Evolutionary conservation across 2,888 invertebrate genomes (phyloP), one percentile per base, ranked within the genome.

Genomic region (Heliothis peltigera): DNA sequence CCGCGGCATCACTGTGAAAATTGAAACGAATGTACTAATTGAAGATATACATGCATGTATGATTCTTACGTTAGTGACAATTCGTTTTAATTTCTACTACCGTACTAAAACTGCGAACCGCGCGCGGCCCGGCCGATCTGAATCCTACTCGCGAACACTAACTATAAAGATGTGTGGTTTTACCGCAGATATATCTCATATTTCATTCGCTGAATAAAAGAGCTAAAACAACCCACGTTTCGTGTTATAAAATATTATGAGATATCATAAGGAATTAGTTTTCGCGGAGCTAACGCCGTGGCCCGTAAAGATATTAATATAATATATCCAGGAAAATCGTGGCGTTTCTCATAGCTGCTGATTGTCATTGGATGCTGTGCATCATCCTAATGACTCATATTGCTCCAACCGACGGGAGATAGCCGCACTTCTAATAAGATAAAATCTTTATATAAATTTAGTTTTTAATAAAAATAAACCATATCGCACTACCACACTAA

Each of bases 181-280:
- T 43, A 32, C 51, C 44, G 19, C 46, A 35, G 22, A 19, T 3
- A 52, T 72, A 63, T 51, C 46, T 51, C 0, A 39, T 59, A 69
- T 43, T 52, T 56, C 46, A 25, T 25, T 18, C 17, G n/a, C 43
- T 22, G 22, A 10, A 22, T 15, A 42, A 25, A 15, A 39, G 15
- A 54, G 42, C 32, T 22, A 44, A 19, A 56, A 62, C 2, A 39
- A 56, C 10, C 47, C 47, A 43, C 18, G 18, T 46, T 35, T 42
- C 17, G 18, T 49, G 42, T 51, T 51, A 28, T 58, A 35, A 19
- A 54, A 10, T 52, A 35, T 15, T 51, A 65, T 46, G 22, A 32
- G 32, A 32, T 39, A 39, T 35, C n/a, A 64, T 64, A 28, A 43
- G 15, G n/a, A 52, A 25, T 47, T 17, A 8, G 8, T 39, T 44